Conservation (phyloP, 2,113 vertebrate genomes). For the Piaya cayana region DNA sequence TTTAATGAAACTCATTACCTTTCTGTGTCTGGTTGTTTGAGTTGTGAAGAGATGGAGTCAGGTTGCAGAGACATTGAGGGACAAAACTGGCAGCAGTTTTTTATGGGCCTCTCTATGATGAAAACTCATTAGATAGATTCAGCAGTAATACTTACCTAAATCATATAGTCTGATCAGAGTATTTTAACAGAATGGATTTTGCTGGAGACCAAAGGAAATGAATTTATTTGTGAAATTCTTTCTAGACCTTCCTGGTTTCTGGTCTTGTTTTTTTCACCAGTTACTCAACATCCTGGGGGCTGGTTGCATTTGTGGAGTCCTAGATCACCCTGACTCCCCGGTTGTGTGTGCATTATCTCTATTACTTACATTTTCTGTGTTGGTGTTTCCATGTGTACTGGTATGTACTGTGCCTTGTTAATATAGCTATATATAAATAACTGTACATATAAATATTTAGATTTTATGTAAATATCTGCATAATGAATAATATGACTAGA, state of each 20-base stretch:
- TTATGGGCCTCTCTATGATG: not conserved
- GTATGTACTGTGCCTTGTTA: not conserved
- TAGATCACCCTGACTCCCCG: not conserved
- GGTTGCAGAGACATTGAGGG: not conserved
- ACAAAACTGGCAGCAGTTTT: not conserved
- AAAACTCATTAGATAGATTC: not conserved
- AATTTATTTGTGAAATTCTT: not conserved
- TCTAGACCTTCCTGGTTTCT: not conserved
- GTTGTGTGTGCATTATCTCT: not conserved
- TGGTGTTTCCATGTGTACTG: not conserved
- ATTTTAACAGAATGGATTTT: not conserved
- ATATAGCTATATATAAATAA: not conserved
- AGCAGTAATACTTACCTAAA: not conserved
- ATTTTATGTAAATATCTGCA: not conserved
- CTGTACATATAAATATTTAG: not conserved
- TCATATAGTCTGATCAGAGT: not conserved
- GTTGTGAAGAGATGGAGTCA: not conserved
- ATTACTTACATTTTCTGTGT: not conserved
- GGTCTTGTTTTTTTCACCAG: not conserved
- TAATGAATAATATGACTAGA: not conserved
- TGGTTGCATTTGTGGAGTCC: not conserved
- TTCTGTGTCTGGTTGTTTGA: not conserved
- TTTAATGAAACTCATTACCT: slow-evolving; percentile 35
- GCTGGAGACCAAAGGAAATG: not conserved
- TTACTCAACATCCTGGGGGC: not conserved